phyloP scores from a whole-genome alignment of 1,140 invertebrate genomes.

The Euura saliciscinereae region DNA sequence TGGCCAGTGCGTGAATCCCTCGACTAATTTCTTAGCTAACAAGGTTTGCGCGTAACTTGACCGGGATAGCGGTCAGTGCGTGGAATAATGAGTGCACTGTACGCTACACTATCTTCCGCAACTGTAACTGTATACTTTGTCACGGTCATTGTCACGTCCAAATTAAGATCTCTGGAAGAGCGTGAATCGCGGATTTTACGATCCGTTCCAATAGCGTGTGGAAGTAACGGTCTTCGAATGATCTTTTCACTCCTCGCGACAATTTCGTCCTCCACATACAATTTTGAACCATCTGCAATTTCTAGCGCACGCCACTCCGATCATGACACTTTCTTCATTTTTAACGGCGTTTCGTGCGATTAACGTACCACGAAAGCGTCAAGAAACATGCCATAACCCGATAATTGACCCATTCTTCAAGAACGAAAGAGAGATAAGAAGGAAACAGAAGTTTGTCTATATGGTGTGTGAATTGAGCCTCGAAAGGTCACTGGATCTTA shows the following conservation, averaged over 20 bases:
- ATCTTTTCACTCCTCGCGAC: too few relatives aligned
- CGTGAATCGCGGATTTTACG: neutral
- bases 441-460: too few relatives aligned
- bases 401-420: too few relatives aligned
- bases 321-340: too few relatives aligned
- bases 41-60: neutral
- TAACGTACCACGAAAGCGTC: neutral
- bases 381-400: neutral
- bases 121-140: neutral
- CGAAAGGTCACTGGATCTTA: too few relatives aligned
- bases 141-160: conserved; percentile 6
- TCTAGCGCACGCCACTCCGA: too few relatives aligned
- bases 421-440: too few relatives aligned
- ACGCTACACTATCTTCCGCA: neutral
- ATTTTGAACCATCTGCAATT: too few relatives aligned
- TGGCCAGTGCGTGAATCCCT: too few relatives aligned
- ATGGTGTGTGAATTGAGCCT: too few relatives aligned
- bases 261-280: too few relatives aligned
- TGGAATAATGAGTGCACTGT: neutral
- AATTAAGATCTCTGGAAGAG: neutral
- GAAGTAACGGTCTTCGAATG: too few relatives aligned
- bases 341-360: neutral
- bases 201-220: neutral
- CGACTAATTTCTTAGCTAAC: neutral
- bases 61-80: conserved; percentile 3